These are phyloP conservation scores for Taxidea taxus DNA, from an alignment of 2,113 vertebrate genomes.

Conservation along the genomic window DNA sequence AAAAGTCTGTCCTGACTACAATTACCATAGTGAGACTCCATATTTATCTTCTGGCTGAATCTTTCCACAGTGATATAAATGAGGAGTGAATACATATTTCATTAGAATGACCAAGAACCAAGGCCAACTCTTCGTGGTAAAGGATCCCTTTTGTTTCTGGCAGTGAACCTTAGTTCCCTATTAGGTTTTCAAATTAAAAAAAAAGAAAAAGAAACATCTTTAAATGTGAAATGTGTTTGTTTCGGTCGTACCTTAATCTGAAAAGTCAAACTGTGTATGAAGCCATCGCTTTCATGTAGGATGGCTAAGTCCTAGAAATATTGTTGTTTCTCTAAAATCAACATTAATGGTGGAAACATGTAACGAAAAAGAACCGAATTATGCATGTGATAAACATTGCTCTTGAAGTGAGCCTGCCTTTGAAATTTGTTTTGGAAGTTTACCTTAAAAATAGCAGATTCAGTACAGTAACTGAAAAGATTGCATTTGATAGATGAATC, in stretches of 20 bases:
- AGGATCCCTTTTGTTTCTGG: constrained; percentile 74
- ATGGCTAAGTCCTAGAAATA: constrained; percentile 49
- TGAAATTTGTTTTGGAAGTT: constrained; percentile 23
- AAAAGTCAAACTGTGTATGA: constrained; percentile 68
- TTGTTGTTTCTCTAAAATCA: not conserved
- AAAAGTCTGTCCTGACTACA: constrained; percentile 99
- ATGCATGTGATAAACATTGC: constrained; percentile 14
- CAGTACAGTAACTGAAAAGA: constrained; percentile 22
- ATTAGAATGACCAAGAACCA: constrained; percentile 46
- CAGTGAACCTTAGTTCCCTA: constrained; percentile 74
- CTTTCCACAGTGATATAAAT: not conserved
- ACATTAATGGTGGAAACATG: constrained; percentile 1
- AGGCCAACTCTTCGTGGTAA: constrained; percentile 21
- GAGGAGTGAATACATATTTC: not conserved
- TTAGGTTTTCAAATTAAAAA: constrained; percentile 68
- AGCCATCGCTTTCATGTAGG: constrained; percentile 23
- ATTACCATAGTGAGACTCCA: constrained; percentile 98
- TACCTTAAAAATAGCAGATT: constrained; percentile 45
- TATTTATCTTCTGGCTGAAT: constrained; percentile 96
- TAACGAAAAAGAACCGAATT: constrained; percentile 44
- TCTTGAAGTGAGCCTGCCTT: constrained; percentile 56
- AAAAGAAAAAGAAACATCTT: constrained; percentile 52
- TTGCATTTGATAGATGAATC: constrained; percentile 28
- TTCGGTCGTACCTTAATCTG: constrained; percentile 64
- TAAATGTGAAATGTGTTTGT: constrained; percentile 73